A percentile compares a stretch with the other conserved stretches of the same genome.
phyloP scores from a whole-genome alignment of 2,797 vertebrate species.

The Brotula barbata region DNA sequence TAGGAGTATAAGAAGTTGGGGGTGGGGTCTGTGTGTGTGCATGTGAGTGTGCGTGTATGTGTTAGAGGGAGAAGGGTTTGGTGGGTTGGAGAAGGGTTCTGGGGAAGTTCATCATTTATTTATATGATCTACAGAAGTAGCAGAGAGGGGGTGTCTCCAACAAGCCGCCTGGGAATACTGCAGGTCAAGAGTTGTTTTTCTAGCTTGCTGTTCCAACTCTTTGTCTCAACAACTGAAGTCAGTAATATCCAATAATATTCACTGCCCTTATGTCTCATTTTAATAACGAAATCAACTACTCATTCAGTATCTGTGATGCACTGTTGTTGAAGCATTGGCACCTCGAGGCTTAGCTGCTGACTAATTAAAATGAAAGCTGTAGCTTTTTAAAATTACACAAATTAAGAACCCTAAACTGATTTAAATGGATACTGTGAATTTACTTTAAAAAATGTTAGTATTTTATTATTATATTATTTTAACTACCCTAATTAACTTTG shows the following conservation, averaged over 20 bases:
- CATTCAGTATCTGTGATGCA: background rate
- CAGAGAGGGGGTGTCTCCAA: slow-evolving; percentile 44
- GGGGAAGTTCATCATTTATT: slow-evolving; percentile 78
- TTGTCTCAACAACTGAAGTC: slow-evolving; percentile 62
- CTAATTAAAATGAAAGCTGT: too few relatives aligned
- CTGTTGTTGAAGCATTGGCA: background rate
- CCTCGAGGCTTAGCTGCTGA: too few relatives aligned
- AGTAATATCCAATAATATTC: slow-evolving; percentile 18
- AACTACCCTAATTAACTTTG: too few relatives aligned
- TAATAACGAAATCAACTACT: background rate
- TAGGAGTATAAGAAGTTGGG: slow-evolving; percentile 67
- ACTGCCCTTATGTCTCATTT: slow-evolving; percentile 18
- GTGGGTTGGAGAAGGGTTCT: slow-evolving; percentile 59
- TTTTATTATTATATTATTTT: too few relatives aligned
- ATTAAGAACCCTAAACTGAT: too few relatives aligned
- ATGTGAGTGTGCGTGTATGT: slow-evolving; percentile 36
- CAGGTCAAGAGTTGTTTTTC: slow-evolving; percentile 75
- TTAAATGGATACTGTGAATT: too few relatives aligned
- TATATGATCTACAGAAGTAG: slow-evolving; percentile 75
- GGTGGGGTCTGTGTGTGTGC: slow-evolving; percentile 48
- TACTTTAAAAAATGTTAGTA: too few relatives aligned
- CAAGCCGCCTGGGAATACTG: slow-evolving; percentile 63
- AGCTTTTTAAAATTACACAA: too few relatives aligned
- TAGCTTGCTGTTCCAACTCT: slow-evolving; percentile 65
- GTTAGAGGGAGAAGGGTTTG: slow-evolving; percentile 42